Conservation (phyloP, 2,797 vertebrate genomes). For the Scyliorhinus canicula region DNA sequence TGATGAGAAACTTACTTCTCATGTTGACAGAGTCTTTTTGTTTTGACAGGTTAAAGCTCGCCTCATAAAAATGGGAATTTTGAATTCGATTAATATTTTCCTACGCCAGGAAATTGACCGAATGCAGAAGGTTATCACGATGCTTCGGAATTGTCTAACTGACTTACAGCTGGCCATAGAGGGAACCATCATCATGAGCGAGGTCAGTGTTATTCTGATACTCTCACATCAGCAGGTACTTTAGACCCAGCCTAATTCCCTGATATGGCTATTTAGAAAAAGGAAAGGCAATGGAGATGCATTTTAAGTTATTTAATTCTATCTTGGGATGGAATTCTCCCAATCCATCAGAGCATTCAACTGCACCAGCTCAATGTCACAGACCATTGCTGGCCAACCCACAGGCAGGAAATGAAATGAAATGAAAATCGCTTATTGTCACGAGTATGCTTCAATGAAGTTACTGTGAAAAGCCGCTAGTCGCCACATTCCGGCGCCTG, state of each 20-base stretch:
- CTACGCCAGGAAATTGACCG: slow-evolving; percentile 74
- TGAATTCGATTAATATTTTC: slow-evolving; percentile 79
- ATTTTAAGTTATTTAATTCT: not conserved
- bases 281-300: not conserved
- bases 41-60: slow-evolving; percentile 57
- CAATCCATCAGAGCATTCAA: too few relatives aligned
- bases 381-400: too few relatives aligned
- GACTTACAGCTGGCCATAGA: slow-evolving; percentile 75
- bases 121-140: slow-evolving; percentile 70
- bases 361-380: too few relatives aligned
- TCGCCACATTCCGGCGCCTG: too few relatives aligned
- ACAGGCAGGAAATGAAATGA: too few relatives aligned
- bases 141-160: slow-evolving; percentile 60
- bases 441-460: too few relatives aligned
- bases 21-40: slow-evolving; percentile 35
- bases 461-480: too few relatives aligned
- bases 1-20: slow-evolving; percentile 41
- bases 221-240: not conserved
- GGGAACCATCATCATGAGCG: slow-evolving; percentile 76
- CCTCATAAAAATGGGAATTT: slow-evolving; percentile 68
- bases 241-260: not conserved
- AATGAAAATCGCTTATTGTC: too few relatives aligned
- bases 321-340: not conserved
- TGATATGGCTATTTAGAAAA: not conserved
- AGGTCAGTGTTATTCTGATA: slow-evolving; percentile 48